These are phyloP conservation scores for Clarias pachynema DNA, from an alignment of 2,797 vertebrate genomes.

Conservation along the genomic window DNA sequence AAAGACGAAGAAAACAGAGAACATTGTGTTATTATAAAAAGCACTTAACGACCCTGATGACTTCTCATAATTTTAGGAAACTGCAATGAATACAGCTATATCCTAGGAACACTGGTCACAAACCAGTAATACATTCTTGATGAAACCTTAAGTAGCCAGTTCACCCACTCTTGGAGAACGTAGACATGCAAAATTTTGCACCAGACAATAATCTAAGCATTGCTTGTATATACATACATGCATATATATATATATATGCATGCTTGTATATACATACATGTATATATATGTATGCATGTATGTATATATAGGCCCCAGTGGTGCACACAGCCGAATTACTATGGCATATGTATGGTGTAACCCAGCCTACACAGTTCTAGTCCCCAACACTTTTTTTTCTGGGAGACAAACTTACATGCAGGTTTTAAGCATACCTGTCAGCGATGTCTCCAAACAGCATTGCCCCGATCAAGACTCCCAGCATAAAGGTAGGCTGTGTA, in stretches of 20 bases:
- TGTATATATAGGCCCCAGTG: not conserved
- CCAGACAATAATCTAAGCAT: not conserved
- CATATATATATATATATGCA: no score
- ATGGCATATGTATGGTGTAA: not conserved
- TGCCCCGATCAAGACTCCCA: slow-evolving; percentile 89
- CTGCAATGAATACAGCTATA: not conserved
- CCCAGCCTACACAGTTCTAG: not conserved
- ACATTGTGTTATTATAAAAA: not conserved
- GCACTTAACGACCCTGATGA: not conserved
- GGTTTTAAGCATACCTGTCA: slow-evolving; percentile 80
- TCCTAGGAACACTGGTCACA: not conserved
- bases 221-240: no score
- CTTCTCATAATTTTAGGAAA: no score
- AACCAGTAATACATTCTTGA: not conserved
- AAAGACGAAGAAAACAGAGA: not conserved
- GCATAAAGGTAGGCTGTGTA: slow-evolving; percentile 90
- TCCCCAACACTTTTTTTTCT: not conserved
- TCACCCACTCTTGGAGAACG: not conserved
- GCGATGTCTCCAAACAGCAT: slow-evolving; percentile 89
- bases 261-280: not conserved
- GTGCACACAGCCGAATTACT: not conserved
- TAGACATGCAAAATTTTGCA: not conserved
- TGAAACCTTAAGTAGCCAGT: not conserved
- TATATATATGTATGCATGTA: no score
- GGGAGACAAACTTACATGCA: not conserved